Evolutionary conservation across 2,113 vertebrate genomes (phyloP).

Genomic region (Eurystomus gularis): DNA sequence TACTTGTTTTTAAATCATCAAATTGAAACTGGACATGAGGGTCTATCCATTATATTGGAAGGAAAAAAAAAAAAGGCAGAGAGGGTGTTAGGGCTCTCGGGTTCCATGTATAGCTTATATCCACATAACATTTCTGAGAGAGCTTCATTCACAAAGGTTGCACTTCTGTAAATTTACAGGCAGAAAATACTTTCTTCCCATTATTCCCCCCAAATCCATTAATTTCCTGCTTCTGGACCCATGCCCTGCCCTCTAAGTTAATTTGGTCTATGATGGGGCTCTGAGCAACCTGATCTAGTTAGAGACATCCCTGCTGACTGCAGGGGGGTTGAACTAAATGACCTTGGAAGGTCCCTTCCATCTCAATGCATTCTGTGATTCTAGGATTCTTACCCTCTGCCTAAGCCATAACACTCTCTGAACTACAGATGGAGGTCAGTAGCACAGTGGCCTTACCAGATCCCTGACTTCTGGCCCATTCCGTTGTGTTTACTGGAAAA

Average conservation of each 20-base stretch:
- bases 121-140: not conserved
- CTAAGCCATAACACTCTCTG: not conserved
- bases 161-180: rapidly evolving
- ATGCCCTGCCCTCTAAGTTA: not conserved
- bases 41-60: not conserved
- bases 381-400: not conserved
- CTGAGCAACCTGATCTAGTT: no score
- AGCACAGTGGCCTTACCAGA: not conserved
- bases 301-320: no score
- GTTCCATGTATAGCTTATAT: not conserved
- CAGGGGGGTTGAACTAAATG: no score
- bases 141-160: not conserved
- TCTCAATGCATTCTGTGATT: no score
- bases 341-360: no score
- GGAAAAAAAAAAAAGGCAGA: rapidly evolving
- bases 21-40: not conserved
- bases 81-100: not conserved
- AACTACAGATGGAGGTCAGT: rapidly evolving
- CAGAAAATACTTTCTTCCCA: not conserved
- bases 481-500: not conserved
- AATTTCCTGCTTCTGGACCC: not conserved
- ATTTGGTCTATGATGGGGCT: not conserved
- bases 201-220: not conserved
- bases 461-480: no score
- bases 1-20: not conserved